Percentiles rank a stretch among this genome's conserved stretches.
phyloP scores from a whole-genome alignment of 2,113 vertebrate genomes.

The Amblyornis subalaris region DNA sequence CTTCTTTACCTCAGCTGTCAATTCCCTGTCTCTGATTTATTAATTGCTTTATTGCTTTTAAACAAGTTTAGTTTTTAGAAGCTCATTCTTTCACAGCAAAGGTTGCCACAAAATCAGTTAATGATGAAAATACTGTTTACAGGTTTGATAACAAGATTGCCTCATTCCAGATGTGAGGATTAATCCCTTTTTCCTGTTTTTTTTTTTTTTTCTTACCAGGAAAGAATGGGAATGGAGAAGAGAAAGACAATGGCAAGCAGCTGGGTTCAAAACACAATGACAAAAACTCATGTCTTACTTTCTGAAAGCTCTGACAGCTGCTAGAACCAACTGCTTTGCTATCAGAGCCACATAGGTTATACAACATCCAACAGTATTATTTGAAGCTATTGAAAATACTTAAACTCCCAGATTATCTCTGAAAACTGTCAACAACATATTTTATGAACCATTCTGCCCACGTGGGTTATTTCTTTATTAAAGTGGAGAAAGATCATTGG shows the following conservation, averaged over 20 bases:
- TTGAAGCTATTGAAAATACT: background rate
- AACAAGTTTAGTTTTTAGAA: background rate
- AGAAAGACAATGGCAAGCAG: background rate
- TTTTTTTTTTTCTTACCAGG: background rate
- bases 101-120: background rate
- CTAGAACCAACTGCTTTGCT: background rate
- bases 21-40: background rate
- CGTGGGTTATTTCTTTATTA: background rate
- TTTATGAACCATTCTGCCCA: background rate
- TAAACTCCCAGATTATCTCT: background rate
- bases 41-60: background rate
- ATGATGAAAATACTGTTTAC: background rate
- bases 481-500: background rate
- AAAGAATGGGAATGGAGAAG: background rate
- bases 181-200: background rate
- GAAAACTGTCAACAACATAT: background rate
- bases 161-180: background rate
- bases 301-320: background rate
- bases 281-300: background rate
- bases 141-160: background rate
- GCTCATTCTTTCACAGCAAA: background rate
- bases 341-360: background rate
- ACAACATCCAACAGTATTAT: background rate
- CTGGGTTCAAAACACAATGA: background rate
- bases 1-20: background rate